A percentile compares a stretch with the other conserved stretches of the same genome.
Evolutionary conservation across 2,888 invertebrate genomes (phyloP).

Genomic region (Troilus luridus): DNA sequence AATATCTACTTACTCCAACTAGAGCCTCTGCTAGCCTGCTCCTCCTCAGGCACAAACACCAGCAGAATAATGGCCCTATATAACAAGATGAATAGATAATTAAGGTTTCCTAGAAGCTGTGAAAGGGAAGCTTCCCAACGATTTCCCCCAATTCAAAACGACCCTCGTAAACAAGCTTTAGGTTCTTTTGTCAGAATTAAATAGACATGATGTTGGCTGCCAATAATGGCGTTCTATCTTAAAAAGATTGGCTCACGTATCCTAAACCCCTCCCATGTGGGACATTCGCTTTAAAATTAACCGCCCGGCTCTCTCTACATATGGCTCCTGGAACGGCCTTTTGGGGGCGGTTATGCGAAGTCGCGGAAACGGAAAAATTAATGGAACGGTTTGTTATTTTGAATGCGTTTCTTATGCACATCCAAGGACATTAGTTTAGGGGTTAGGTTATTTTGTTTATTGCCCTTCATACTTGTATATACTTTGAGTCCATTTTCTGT

Average conservation of each 20-base stretch:
- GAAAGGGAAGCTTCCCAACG: neutral
- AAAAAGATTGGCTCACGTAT: conserved; percentile 52
- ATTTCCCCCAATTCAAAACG: neutral
- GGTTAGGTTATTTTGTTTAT: neutral
- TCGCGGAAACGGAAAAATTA: conserved; percentile 25
- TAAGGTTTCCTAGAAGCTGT: neutral
- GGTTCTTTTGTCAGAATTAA: neutral
- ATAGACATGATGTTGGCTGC: neutral
- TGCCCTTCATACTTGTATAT: too few relatives aligned
- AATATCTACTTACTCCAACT: neutral
- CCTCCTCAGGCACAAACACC: neutral
- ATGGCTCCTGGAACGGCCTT: neutral
- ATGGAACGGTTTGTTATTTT: neutral
- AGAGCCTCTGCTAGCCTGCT: neutral
- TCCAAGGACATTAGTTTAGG: neutral
- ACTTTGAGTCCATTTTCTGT: too few relatives aligned
- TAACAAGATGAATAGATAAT: neutral
- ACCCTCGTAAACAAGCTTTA: conserved; percentile 3
- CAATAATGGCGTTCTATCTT: conserved; percentile 7
- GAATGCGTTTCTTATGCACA: neutral
- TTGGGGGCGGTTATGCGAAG: neutral
- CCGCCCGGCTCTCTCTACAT: neutral
- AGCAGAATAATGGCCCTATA: neutral
- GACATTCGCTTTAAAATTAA: conserved; percentile 50
- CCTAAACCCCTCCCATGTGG: conserved; percentile 41